Base-by-base conservation (phyloP, 2,888 invertebrate genomes). In the Alviniconcha strummeri region DNA sequence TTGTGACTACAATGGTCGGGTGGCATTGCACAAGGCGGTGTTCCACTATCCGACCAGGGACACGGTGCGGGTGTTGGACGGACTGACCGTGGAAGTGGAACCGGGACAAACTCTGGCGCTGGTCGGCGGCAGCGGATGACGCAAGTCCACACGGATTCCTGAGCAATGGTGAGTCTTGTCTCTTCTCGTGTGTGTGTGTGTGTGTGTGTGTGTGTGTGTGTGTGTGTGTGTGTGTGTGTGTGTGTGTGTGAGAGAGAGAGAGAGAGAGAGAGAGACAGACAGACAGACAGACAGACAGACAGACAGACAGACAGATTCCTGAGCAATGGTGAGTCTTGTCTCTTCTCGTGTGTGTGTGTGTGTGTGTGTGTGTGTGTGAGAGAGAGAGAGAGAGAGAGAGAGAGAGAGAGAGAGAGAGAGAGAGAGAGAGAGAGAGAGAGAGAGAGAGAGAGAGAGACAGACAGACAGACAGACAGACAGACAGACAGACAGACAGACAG, bases 81-180 rank as follows among this genome's bases (percentile, higher is more conserved):
- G 93, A 15, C 85, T 94, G 57, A 90, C 88, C 15, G 83, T 94
- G 17, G 86, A 86, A 5, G 92, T 94, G 19, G 88, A 91, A 54
- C 91, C 93, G 4, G 94, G 94, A 15, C 90, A 93, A 88, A 92
- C 91, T 0, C 84, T 93, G 69, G 93, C 93, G 5, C 88, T 93
- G 36, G 93, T 93, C 6, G 93, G 93, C 6, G 90, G 89, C 72
- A 92, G 92, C 79, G 93, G 93, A 7, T 93, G 93, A 86, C 93
- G 93, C 13, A 93, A 93, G 86, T 91, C 91, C 84, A 93, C 83
- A 87, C 92, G 17, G 17, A 69, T 11, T 67, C 54, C 17, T 71
- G 80, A 15, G 71, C 69, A 54, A 1, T 36, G 74, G 74, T 74
- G 5, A 74, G 54, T 74, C 15, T 64, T 15, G 1, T 64, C 1